Conservation (phyloP, 2,888 invertebrate species). For the Noctua janthina region DNA sequence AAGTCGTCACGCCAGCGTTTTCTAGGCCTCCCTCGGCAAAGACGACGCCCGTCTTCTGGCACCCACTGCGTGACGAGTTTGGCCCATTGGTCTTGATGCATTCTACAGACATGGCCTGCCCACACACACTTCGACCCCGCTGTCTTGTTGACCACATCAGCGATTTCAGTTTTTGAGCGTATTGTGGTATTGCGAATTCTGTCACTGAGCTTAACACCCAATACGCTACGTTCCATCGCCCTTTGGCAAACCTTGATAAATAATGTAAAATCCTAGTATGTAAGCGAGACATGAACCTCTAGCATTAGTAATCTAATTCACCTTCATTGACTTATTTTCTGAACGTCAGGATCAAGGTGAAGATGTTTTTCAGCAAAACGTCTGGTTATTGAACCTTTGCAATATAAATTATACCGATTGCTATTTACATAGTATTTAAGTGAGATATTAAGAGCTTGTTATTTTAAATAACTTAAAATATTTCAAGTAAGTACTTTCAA, state of each 20-base stretch:
- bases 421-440: background rate
- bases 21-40: too few species aligned
- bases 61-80: too few species aligned
- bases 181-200: too few species aligned
- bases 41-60: too few species aligned
- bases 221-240: too few species aligned
- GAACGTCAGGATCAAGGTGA: background rate
- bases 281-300: background rate
- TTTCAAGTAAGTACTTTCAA: background rate
- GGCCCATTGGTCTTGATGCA: too few species aligned
- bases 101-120: too few species aligned
- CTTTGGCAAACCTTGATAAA: background rate
- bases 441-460: background rate
- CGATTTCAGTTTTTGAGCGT: too few species aligned
- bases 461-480: background rate
- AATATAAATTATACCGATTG: background rate
- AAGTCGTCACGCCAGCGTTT: too few species aligned
- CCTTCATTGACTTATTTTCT: constrained; percentile 18
- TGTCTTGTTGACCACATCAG: too few species aligned
- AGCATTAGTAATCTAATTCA: background rate
- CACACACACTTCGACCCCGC: too few species aligned
- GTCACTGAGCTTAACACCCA: too few species aligned
- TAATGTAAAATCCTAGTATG: background rate
- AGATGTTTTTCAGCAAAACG: constrained; percentile 3
- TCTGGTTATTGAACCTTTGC: constrained; percentile 8